Conservation (phyloP, 2,113 vertebrate species). For the Dolichotis patagonum region DNA sequence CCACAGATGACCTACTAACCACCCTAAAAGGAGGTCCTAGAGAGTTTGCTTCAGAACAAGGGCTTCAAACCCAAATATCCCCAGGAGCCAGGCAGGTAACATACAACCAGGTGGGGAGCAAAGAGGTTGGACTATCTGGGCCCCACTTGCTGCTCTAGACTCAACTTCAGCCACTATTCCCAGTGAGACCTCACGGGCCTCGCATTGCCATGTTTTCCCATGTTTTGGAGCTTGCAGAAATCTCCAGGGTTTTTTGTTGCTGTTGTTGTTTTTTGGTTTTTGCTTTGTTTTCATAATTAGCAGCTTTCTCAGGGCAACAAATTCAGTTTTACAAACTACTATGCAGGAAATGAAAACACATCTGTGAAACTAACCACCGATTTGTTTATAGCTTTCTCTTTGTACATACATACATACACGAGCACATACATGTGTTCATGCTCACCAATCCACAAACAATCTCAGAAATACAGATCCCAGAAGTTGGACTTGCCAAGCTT, state of each 20-base stretch:
- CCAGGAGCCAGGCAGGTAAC: too few relatives aligned
- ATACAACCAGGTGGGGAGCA: not conserved
- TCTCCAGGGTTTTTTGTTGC: not conserved
- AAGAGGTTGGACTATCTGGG: not conserved
- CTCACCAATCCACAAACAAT: not conserved
- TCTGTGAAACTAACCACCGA: not conserved
- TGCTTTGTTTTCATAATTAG: not conserved
- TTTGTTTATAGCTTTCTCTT: not conserved
- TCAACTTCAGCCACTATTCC: not conserved
- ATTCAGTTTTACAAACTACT: slow-evolving; percentile 40
- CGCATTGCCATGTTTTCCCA: not conserved
- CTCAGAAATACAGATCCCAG: not conserved
- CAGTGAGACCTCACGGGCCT: not conserved
- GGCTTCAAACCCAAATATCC: not conserved
- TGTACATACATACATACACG: not conserved
- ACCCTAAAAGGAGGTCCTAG: not conserved
- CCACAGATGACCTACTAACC: not conserved
- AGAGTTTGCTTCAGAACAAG: slow-evolving; percentile 27
- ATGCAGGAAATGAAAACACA: not conserved
- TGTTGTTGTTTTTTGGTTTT: not conserved
- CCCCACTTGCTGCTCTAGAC: not conserved
- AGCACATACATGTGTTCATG: not conserved
- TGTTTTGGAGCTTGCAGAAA: slow-evolving; percentile 49
- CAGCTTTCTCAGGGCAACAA: slow-evolving; percentile 15
- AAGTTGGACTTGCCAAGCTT: not conserved